A percentile compares a stretch with the other conserved stretches of the same genome.
Conservation (phyloP, 2,888 invertebrate species). For the Noctua comes region DNA sequence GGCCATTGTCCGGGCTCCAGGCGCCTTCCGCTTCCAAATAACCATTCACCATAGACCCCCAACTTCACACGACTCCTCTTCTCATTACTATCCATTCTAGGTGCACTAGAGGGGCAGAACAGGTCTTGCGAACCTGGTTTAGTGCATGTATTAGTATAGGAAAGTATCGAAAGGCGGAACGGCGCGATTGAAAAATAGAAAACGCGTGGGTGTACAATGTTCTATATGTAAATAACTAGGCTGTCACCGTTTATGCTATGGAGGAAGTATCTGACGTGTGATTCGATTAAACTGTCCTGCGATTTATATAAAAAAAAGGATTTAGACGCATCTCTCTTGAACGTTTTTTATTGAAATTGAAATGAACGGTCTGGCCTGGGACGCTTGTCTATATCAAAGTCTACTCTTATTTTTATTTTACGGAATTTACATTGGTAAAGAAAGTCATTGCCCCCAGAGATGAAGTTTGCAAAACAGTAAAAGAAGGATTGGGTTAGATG, state of each 20-base stretch:
- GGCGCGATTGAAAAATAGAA: conserved; percentile 88
- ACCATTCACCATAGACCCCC: conserved; percentile 79
- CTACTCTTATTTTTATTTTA: conserved; percentile 20
- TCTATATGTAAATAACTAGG: conserved; percentile 80
- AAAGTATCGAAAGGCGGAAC: conserved; percentile 89
- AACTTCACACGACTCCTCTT: conserved; percentile 74
- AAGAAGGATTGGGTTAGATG: neutral
- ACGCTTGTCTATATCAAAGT: conserved; percentile 5
- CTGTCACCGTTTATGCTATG: conserved; percentile 72
- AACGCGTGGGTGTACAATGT: conserved; percentile 78
- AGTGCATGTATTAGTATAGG: conserved; percentile 81
- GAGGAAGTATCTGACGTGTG: conserved; percentile 69
- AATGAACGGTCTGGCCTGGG: conserved; percentile 31
- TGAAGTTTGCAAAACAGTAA: neutral
- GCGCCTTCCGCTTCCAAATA: conserved; percentile 84
- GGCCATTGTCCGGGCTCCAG: conserved; percentile 86
- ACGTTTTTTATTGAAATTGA: conserved; percentile 35
- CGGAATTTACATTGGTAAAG: neutral
- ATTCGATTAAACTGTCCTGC: conserved; percentile 62
- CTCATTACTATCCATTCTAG: conserved; percentile 70
- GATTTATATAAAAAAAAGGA: conserved; percentile 50
- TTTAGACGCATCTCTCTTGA: conserved; percentile 13
- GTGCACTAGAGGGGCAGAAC: conserved; percentile 69
- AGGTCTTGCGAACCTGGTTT: conserved; percentile 74
- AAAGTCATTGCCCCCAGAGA: neutral